Evolutionary conservation across 2,113 vertebrate species (phyloP), one percentile per base, ranked within the genome.

Genomic region (Ploceus nigricollis): DNA sequence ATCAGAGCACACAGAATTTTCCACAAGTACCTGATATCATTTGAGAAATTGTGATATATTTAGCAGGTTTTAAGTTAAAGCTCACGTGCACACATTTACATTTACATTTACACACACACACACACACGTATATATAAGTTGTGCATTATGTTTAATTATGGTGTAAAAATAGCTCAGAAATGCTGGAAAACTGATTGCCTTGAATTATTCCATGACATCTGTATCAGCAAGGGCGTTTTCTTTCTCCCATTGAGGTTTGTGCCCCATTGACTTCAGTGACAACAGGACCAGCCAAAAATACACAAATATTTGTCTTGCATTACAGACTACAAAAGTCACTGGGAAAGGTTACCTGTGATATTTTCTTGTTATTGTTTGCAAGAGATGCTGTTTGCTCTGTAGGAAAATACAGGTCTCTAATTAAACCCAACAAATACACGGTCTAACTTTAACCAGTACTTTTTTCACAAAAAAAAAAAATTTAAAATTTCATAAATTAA

Each of bases 71-170:
- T 24, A 47, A 20, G 12, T n/a, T 21, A 4, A 56, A 76, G 21
- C 21, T 77, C 2, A 0, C 19, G 9, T 31, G 50, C 42, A 6
- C 28, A 21, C 24, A 18, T 33, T 53, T 42, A 3, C 5, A 10
- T 6, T 0, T 6, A 3, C 3, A 18, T 2, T 0, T 4, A 11
- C 12, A 42, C 13, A 33, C 6, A n/a, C 14, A 45, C 3, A 53
- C 19, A 33, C 12, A n/a, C n/a, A n/a, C n/a, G n/a, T n/a, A n/a
- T n/a, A n/a, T n/a, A n/a, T n/a, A n/a, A n/a, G n/a, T n/a, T n/a
- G 9, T 3, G 42, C 5, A 1, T 35, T 72, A 4, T 13, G 4
- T 17, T 42, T 30, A 45, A 51, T 30, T 19, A 2, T 4, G 3
- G 11, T 6, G 25, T 23, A 70, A 57, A 82, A 94, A 33, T 4